Base-by-base conservation (phyloP, 2,797 vertebrate genomes). In the Cottoperca gobio region DNA sequence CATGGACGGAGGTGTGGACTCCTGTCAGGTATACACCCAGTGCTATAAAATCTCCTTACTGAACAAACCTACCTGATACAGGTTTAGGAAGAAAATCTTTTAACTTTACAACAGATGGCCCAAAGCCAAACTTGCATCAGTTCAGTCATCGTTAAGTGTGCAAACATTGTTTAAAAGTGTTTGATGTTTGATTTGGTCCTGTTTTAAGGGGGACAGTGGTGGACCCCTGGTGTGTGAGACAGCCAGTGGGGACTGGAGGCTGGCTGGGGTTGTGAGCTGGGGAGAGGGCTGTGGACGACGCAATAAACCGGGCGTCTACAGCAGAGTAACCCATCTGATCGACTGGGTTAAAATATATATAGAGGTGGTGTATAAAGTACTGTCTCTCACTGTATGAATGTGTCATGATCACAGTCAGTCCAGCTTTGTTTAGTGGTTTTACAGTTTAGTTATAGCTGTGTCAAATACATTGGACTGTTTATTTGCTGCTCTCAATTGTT, bases 231-330 rank as follows among this genome's bases (percentile, higher is more conserved):
- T 95, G 52, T 95, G 95, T 83, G 46, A 91, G 73, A 92, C 92
- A 4, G 59, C 42, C 8, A 43, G 46, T 2, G 91, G 93, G 37
- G 79, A 88, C 24, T 95, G 94, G 94, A 92, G 88, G 70, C 85
- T 95, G 78, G 94, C 93, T 0, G 94, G 95, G 0, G 83, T 95
- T 52, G 95, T 95, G 85, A 95, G 95, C 50, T 95, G 94, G 94
- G 95, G 95, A 35, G 88, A 94, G 5, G 94, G 95, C 37, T 95
- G 95, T 4, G 95, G 88, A 11, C 86, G 91, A 14, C 86, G 2
- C 17, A 92, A 92, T 58, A 94, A 94, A 83, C 94, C 95, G 2
- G 94, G 94, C 0, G 94, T 95, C 69, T 95, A 95, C 88, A 93
- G 90, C 62, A 79, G 93, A 79, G 71, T 95, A 10, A 93, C 91